Percentiles rank a stretch among this genome's conserved stretches.
phyloP scores from a whole-genome alignment of 2,113 vertebrate genomes.

The Hippoglossus stenolepis region DNA sequence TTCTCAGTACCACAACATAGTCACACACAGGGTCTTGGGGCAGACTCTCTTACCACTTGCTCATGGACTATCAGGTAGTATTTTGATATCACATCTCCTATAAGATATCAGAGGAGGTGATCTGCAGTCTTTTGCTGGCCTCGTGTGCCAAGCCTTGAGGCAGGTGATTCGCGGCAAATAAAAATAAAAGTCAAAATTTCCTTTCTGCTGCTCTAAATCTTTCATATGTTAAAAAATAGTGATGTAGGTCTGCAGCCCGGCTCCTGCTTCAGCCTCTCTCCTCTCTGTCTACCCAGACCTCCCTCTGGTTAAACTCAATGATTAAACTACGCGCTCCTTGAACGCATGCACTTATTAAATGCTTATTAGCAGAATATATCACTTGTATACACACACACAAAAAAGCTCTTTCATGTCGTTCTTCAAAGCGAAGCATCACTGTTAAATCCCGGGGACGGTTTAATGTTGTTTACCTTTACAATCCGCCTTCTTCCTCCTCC shows the following conservation, averaged over 20 bases:
- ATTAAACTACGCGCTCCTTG: background rate
- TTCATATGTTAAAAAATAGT: slow-evolving; percentile 37
- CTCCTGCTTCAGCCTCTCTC: slow-evolving; percentile 19
- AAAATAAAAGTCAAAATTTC: no score
- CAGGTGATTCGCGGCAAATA: slow-evolving; percentile 7
- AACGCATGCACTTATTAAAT: slow-evolving; percentile 56
- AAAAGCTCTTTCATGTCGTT: slow-evolving; percentile 47
- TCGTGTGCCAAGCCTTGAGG: background rate
- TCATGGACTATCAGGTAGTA: background rate
- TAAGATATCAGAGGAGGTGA: slow-evolving; percentile 9
- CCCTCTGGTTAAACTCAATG: slow-evolving; percentile 29
- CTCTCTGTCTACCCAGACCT: slow-evolving; percentile 6
- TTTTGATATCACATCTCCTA: background rate
- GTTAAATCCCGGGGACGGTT: slow-evolving; percentile 45
- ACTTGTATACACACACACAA: slow-evolving; percentile 12
- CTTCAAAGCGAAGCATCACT: slow-evolving; percentile 49
- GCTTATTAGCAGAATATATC: slow-evolving; percentile 51
- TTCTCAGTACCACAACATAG: no score
- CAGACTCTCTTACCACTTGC: background rate
- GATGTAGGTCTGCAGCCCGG: slow-evolving; percentile 10
- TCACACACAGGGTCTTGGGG: background rate
- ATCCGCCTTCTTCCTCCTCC: background rate
- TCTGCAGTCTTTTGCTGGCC: slow-evolving; percentile 12
- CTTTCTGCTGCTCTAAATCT: slow-evolving; percentile 33
- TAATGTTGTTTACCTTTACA: slow-evolving; percentile 59